Evolutionary conservation across 2,888 invertebrate genomes (phyloP).

Genomic region (Eremobia ochroleuca): DNA sequence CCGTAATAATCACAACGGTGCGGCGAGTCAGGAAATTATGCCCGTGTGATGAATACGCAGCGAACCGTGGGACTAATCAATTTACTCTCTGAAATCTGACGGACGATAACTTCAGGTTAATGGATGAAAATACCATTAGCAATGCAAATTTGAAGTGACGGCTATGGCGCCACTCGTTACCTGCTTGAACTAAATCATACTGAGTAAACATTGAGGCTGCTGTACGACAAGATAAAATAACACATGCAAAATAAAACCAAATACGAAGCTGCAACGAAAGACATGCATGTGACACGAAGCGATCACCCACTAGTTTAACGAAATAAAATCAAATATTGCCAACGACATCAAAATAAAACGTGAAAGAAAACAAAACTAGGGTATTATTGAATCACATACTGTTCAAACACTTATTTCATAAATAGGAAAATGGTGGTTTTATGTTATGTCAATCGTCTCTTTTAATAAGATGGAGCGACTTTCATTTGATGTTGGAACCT

Average conservation of each 20-base stretch:
- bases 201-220: conserved; percentile 15
- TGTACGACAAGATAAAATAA: conserved; percentile 49
- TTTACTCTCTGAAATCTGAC: conserved; percentile 11
- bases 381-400: conserved; percentile 37
- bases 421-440: conserved; percentile 2
- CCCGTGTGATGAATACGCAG: conserved; percentile 6
- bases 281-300: conserved; percentile 47
- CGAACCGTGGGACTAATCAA: not conserved
- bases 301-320: conserved; percentile 9
- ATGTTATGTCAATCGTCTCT: not conserved
- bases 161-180: conserved; percentile 26
- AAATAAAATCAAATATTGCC: conserved; percentile 21
- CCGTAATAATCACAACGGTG: not conserved
- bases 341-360: conserved; percentile 31
- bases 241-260: conserved; percentile 63
- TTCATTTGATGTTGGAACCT: not conserved
- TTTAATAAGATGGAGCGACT: not conserved
- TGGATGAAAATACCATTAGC: not conserved
- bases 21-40: not conserved
- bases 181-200: conserved; percentile 18
- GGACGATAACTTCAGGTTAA: not conserved
- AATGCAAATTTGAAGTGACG: not conserved
- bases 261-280: conserved; percentile 25
- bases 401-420: conserved; percentile 40
- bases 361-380: conserved; percentile 11